These are phyloP conservation scores for Otolemur garnettii DNA, from an alignment of 2,113 vertebrate genomes.

Conservation along the genomic window DNA sequence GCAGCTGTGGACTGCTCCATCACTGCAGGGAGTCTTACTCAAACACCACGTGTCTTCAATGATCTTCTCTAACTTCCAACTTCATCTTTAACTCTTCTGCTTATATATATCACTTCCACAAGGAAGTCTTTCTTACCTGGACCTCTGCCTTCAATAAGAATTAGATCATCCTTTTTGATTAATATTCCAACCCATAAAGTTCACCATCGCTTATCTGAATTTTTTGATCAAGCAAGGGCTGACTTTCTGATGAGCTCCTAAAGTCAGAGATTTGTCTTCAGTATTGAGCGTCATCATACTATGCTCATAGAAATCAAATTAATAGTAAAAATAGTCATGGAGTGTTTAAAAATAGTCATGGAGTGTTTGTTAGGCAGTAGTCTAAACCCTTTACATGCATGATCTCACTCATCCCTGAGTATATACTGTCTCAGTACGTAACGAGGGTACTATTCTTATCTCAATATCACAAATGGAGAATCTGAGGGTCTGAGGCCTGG, in stretches of 20 bases:
- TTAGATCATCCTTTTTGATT: neutral
- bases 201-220: neutral
- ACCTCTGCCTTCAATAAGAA: neutral
- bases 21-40: too few relatives aligned
- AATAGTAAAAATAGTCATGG: neutral
- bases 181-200: neutral
- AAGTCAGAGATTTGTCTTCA: neutral
- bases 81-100: neutral
- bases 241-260: neutral
- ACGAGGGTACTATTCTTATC: fast-evolving
- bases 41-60: too few relatives aligned
- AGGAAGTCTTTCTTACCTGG: neutral
- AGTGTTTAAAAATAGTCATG: neutral
- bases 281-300: neutral
- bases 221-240: neutral
- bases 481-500: neutral
- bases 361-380: neutral
- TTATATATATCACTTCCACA: neutral
- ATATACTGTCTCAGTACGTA: neutral
- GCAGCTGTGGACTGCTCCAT: fast-evolving
- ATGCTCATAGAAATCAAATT: neutral
- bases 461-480: fast-evolving
- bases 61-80: neutral
- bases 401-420: neutral
- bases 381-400: neutral